Evolutionary conservation across 2,113 vertebrate species (phyloP), one percentile per base, ranked within the genome.

Genomic region (Lampris incognitus): DNA sequence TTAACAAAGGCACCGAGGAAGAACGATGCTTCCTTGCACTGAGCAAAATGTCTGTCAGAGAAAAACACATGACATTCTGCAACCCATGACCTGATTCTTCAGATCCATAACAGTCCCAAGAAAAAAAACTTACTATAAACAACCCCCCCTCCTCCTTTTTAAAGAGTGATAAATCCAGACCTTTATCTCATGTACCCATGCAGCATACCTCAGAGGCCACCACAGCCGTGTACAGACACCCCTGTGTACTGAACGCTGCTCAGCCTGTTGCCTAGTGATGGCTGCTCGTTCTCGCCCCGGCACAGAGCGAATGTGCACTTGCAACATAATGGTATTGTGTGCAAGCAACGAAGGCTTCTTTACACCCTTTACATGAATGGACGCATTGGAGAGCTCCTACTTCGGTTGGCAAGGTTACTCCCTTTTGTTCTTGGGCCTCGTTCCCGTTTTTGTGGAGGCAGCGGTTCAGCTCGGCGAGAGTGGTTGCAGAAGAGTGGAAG

Each of bases 211-310:
- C 54, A 78, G 72, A 76, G 66, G 83, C 77, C 38, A 66, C 60
- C 81, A 46, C 41, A n/a, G n/a, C 6, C 41, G 8, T 36, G 54
- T 13, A 54, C 37, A 61, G 57, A 13, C 42, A 44, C 71, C 51
- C 61, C 79, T 70, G 60, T 68, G 81, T 79, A 58, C 72, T 13
- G 69, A 76, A 84, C 87, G 86, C 85, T 85, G 81, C 74, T 41
- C 76, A 6, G 79, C 81, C 87, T 88, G 90, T 93, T 93, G 92
- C 90, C 89, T 90, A 86, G 92, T 9, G 85, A 92, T 93, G 40
- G 84, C 81, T 82, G 4, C 36, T 87, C 75, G 0, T 24, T 74
- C 76, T 69, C 76, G 59, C 75, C 66, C 8, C 70, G 80, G 66
- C 79, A 72, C 81, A 13, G 57, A 73, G 65, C 74, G 76, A 9